Base-by-base conservation (phyloP, 1,140 invertebrate genomes). In the Pomacea maculata region DNA sequence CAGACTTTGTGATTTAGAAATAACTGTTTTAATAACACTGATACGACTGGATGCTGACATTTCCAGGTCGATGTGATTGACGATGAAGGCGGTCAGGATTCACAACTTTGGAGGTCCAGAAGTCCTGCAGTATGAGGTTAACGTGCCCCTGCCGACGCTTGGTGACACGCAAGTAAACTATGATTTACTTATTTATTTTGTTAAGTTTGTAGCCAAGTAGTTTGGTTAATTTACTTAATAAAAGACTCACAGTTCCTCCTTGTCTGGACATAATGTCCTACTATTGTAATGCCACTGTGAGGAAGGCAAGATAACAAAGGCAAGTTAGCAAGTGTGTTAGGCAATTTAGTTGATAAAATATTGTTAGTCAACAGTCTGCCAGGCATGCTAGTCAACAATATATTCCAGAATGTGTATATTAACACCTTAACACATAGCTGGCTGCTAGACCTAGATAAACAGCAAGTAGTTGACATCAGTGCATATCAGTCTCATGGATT, bases 61-160 rank as follows among this genome's bases (percentile, higher is more conserved):
- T 45, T 45, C 34, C 2, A 17, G 15, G 57, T 17, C 15, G 57
- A 11, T 61, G 57, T 61, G 57, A 61, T 61, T 17, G 1, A 61
- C 57, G 15, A 91, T 91, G 89, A 87, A 84, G 83, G 89, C 89
- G 67, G 83, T 90, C 70, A 81, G 86, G 68, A 84, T 91, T 29
- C 78, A 85, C 70, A 80, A 88, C 78, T 90, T 88, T 86, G 90
- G 90, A 55, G 89, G 87, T 19, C 87, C 89, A 21, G 86, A 90
- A 67, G 87, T 87, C n/a, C 81, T 90, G 15, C 81, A 86, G 85
- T 74, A 89, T n/a, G 85, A 89, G 63, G 82, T 79, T 67, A 83
- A 87, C 6, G 80, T 91, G 90, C 88, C 88, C 57, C 76, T 74
- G 25, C 85, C 86, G n/a, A 77, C 68, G 14, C 79, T 54, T 19